These are phyloP conservation scores for Oreohelix idahoensis DNA, from an alignment of 1,140 invertebrate species.

Conservation along the genomic window DNA sequence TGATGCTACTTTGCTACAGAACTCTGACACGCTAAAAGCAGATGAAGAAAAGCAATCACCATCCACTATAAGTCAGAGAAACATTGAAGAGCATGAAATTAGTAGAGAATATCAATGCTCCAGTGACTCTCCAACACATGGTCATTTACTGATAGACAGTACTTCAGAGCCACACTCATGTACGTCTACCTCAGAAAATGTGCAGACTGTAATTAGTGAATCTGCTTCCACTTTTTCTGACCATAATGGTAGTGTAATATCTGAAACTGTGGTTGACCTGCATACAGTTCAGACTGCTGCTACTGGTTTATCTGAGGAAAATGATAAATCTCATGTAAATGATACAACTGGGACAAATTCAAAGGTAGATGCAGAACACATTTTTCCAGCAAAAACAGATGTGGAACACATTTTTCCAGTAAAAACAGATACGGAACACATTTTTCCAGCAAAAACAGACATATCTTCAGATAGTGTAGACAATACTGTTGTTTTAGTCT, in stretches of 20 bases:
- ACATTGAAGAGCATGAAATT: background rate
- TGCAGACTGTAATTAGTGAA: background rate
- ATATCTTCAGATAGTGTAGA: background rate
- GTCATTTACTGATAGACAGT: background rate
- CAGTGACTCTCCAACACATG: background rate
- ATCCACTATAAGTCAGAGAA: background rate
- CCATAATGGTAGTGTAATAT: background rate
- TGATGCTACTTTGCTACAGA: background rate
- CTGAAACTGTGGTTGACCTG: background rate
- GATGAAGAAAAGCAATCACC: background rate
- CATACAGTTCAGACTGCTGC: background rate
- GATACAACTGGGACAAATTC: background rate
- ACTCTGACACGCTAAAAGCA: background rate
- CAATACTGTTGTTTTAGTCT: background rate
- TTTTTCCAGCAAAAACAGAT: background rate
- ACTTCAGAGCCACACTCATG: background rate
- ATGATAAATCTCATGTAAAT: background rate
- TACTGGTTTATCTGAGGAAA: too few species aligned
- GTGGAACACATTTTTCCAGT: background rate
- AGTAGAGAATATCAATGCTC: background rate
- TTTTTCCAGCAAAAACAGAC: background rate
- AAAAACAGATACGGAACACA: background rate
- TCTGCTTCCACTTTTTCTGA: background rate
- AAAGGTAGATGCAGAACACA: background rate
- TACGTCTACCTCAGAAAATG: background rate